Conservation (phyloP, 2,888 invertebrate species). For the Plagiodera versicolora region DNA sequence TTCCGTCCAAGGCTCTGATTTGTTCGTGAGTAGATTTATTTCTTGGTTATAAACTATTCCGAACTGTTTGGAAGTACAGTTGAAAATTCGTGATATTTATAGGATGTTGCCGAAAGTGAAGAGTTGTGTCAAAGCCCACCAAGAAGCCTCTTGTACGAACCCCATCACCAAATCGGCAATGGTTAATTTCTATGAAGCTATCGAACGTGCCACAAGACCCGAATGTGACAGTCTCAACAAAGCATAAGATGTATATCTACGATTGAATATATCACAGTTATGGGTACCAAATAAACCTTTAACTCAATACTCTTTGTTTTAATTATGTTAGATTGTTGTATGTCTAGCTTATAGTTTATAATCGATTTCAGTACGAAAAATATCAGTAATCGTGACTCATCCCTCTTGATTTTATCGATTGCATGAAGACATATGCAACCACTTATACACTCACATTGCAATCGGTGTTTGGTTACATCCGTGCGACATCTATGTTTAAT, state of each 20-base stretch:
- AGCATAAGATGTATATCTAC: background rate
- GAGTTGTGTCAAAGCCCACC: constrained; percentile 19
- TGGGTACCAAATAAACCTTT: background rate
- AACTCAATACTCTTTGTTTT: too few relatives aligned
- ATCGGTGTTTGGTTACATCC: too few relatives aligned
- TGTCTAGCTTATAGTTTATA: too few relatives aligned
- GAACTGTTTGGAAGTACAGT: too few relatives aligned
- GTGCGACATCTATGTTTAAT: too few relatives aligned
- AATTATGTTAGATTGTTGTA: too few relatives aligned
- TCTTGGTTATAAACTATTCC: too few relatives aligned
- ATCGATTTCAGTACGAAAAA: too few relatives aligned
- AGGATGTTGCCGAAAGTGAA: constrained; percentile 23
- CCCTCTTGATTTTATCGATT: too few relatives aligned
- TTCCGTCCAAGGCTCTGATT: constrained; percentile 25
- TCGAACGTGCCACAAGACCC: constrained; percentile 12
- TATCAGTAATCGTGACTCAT: too few relatives aligned
- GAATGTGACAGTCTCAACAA: constrained; percentile 24
- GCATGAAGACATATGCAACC: too few relatives aligned
- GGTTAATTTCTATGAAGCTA: constrained; percentile 21
- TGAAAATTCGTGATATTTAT: constrained; percentile 3
- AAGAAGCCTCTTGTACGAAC: constrained; percentile 24
- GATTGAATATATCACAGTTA: background rate
- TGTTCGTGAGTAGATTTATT: constrained; percentile 32
- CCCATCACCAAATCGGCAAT: constrained; percentile 21
- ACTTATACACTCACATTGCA: too few relatives aligned